Evolutionary conservation across 2,797 vertebrate species (phyloP).

Genomic region (Brachymystax lenok): DNA sequence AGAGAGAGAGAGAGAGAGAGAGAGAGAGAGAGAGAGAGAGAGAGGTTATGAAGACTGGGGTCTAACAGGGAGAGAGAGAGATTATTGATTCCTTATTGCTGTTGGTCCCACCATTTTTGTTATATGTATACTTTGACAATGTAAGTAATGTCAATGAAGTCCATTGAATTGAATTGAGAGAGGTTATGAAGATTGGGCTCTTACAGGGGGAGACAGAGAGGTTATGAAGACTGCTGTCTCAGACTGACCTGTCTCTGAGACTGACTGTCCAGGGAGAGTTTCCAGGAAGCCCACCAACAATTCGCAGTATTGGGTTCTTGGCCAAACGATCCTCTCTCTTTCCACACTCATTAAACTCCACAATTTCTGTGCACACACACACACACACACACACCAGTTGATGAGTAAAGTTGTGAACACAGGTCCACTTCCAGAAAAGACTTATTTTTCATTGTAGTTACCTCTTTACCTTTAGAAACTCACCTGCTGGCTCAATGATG

Average conservation of each 20-base stretch:
- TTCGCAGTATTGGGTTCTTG: slow-evolving; percentile 59
- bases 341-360: slow-evolving; percentile 87
- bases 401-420: neutral
- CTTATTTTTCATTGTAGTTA: slow-evolving; percentile 11
- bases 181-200: neutral
- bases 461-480: slow-evolving; percentile 44
- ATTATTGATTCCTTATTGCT: no score
- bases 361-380: slow-evolving; percentile 69
- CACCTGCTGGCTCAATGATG: slow-evolving; percentile 70
- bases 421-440: neutral
- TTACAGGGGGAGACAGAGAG: slow-evolving; percentile 33
- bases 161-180: neutral
- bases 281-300: slow-evolving; percentile 85
- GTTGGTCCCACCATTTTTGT: no score
- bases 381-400: neutral
- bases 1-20: no score
- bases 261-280: slow-evolving; percentile 97
- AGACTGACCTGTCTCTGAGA: slow-evolving; percentile 87
- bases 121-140: no score
- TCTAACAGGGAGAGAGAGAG: no score
- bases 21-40: no score
- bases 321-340: slow-evolving; percentile 75
- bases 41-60: no score
- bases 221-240: neutral
- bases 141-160: no score